Base-by-base conservation (phyloP, 2,797 vertebrate genomes). In the Danionella dracula region DNA sequence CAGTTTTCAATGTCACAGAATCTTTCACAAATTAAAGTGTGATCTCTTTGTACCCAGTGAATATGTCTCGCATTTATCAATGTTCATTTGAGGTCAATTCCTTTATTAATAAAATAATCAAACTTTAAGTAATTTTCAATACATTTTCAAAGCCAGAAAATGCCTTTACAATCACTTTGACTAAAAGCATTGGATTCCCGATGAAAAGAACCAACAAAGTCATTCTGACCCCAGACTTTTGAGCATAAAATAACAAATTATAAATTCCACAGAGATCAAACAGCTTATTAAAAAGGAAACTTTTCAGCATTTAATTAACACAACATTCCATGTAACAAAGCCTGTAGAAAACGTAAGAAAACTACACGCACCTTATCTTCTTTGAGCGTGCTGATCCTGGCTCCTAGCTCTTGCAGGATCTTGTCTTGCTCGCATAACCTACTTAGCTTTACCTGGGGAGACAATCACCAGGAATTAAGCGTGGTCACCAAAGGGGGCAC, bases 401-500 rank as follows among this genome's bases (percentile, higher is more conserved):
- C 89, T 83, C 98, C 95, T 42, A 98, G 86, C 64, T 97, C 96
- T 86, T 98, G 96, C 9, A 99, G 89, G 76, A 95, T 93, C 84
- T 94, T 92, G 82, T 99, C 97, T 83, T 98, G 95, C 84, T 99
- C 96, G 78, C 97, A 99, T 61, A 99, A 88, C 79, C 94, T 51
- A 32, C 96, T 97, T 76, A 99, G 82, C 77, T 97, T 98, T 71
- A 97, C 95, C 97, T 99, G 58, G n/a, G 79, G 80, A 65, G 29
- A 54, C 83, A 74, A 76, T 69, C 1, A 72, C 4, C 63, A 35
- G 4, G 7, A 29, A n/a, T 41, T 31, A 49, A 37, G 21, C 41
- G 31, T 29, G 19, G 49, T 29, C 27, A 66, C 32, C 9, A 51
- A 13, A 56, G 13, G 50, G 21, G 32, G 9, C 35, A 58, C 38